Conservation (phyloP, 2,113 vertebrate genomes). For the Ceyx margarethae region DNA sequence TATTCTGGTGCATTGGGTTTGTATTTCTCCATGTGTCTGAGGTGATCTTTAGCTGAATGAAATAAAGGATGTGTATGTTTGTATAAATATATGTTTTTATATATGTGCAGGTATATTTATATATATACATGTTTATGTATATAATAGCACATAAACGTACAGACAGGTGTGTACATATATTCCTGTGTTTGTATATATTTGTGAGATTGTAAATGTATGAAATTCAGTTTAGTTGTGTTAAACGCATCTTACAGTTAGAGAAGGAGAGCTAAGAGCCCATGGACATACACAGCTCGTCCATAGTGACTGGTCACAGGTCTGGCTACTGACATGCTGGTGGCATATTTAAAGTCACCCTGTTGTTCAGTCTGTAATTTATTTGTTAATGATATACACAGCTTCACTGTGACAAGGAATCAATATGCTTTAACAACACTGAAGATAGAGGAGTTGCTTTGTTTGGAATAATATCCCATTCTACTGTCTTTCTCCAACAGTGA, state of each 20-base stretch:
- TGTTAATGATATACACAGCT: not conserved
- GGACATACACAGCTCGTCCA: not conserved
- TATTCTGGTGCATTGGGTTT: not conserved
- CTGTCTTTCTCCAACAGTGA: not conserved
- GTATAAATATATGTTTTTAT: not conserved
- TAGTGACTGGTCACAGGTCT: not conserved
- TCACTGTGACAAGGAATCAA: not conserved
- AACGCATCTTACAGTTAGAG: not conserved
- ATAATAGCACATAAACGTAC: not conserved
- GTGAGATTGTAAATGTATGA: not conserved
- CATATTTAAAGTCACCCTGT: not conserved
- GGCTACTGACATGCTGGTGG: not conserved
- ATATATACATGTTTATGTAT: too few relatives aligned
- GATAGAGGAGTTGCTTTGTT: not conserved
- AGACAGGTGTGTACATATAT: not conserved
- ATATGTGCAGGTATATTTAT: not conserved
- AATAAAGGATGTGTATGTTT: not conserved
- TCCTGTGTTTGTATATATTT: not conserved
- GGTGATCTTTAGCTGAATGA: not conserved
- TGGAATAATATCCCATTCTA: not conserved
- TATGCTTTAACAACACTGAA: not conserved
- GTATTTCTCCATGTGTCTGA: not conserved
- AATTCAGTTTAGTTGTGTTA: not conserved
- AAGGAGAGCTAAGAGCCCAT: not conserved
- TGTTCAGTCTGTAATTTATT: not conserved